Evolutionary conservation across 2,888 invertebrate genomes (phyloP).

Genomic region (Drosophila picticornis): DNA sequence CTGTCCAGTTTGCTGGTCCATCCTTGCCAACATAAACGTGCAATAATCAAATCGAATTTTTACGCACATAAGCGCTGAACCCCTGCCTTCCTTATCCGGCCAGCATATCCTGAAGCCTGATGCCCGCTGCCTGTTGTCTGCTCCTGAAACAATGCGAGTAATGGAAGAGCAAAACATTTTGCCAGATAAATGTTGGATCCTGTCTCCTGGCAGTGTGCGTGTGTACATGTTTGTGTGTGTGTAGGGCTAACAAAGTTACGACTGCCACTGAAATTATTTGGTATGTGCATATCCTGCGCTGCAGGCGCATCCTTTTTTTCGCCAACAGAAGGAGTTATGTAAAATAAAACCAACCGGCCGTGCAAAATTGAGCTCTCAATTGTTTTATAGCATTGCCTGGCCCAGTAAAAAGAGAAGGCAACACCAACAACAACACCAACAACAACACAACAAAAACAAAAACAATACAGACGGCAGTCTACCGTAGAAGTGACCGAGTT

Average conservation of each 20-base stretch:
- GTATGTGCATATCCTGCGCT: conserved; percentile 62
- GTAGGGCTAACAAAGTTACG: conserved; percentile 70
- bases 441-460: conserved; percentile 3
- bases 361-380: conserved; percentile 75
- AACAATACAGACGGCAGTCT: conserved; percentile 16
- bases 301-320: conserved; percentile 46
- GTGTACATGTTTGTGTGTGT: neutral
- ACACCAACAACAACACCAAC: neutral
- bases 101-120: conserved; percentile 30
- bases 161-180: conserved; percentile 72
- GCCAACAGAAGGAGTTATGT: conserved; percentile 54
- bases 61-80: conserved; percentile 65
- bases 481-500: conserved; percentile 45
- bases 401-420: conserved; percentile 35
- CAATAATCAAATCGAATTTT: conserved; percentile 78
- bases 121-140: conserved; percentile 22
- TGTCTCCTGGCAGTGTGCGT: conserved; percentile 31
- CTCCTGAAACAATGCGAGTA: conserved; percentile 59
- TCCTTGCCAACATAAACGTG: conserved; percentile 47
- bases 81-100: conserved; percentile 20
- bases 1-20: neutral
- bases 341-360: conserved; percentile 67
- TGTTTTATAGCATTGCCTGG: conserved; percentile 67
- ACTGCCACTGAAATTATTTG: conserved; percentile 60
- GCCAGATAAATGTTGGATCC: conserved; percentile 63